These are phyloP conservation scores for Leptocoma aspasia DNA, from an alignment of 2,113 vertebrate species.

Conservation along the genomic window DNA sequence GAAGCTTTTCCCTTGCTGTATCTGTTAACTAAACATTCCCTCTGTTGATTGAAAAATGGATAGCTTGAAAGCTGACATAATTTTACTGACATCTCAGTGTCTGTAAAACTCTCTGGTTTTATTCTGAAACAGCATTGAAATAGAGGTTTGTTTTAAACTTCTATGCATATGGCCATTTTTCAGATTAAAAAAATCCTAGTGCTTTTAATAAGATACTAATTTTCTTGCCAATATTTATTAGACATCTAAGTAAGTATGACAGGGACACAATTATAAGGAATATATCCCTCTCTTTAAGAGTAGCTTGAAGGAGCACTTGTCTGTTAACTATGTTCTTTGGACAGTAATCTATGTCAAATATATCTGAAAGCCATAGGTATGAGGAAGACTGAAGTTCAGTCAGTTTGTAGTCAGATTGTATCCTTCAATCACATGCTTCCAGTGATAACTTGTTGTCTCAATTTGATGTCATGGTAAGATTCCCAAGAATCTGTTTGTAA, in stretches of 20 bases:
- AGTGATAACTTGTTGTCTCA: conserved; percentile 52
- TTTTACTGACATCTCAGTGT: background rate
- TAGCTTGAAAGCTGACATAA: background rate
- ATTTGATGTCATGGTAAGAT: conserved; percentile 46
- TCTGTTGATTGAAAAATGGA: background rate
- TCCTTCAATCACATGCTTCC: conserved; percentile 41
- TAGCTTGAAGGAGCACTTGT: background rate
- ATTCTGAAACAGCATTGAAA: background rate
- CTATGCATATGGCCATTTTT: background rate
- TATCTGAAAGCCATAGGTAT: conserved; percentile 48
- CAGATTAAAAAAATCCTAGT: background rate
- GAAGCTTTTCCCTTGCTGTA: background rate
- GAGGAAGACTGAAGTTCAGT: conserved; percentile 24
- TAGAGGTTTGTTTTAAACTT: background rate
- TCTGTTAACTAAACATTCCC: background rate
- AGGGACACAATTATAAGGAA: background rate
- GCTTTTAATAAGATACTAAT: background rate
- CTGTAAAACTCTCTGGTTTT: background rate
- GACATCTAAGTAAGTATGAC: background rate
- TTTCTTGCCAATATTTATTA: background rate
- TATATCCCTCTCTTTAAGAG: background rate
- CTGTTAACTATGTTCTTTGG: conserved; percentile 18
- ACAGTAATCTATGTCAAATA: conserved; percentile 53
- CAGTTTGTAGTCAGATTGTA: conserved; percentile 9
- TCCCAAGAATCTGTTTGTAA: conserved; percentile 66